phyloP scores from a whole-genome alignment of 2,797 vertebrate genomes.

The Sebastes ruberrimus region DNA sequence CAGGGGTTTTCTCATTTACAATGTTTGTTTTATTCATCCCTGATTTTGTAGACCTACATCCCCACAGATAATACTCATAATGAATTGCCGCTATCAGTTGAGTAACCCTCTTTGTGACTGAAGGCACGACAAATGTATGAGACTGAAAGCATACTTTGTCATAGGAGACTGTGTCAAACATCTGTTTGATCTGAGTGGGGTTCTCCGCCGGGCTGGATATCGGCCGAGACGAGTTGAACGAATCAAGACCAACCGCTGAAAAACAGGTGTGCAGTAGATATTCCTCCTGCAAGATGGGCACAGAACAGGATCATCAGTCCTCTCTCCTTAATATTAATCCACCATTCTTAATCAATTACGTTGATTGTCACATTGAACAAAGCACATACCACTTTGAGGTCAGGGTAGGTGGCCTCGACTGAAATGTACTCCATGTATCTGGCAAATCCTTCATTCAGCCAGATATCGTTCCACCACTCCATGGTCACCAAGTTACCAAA shows the following conservation, averaged over 20 bases:
- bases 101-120: background rate
- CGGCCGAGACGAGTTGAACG: constrained; percentile 84
- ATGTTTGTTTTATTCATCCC: background rate
- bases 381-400: constrained; percentile 80
- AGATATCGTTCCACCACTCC: constrained; percentile 89
- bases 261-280: constrained; percentile 82
- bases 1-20: fast-evolving
- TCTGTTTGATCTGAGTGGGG: constrained; percentile 85
- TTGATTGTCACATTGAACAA: background rate
- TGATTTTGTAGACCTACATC: background rate
- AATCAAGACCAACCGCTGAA: constrained; percentile 80
- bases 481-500: constrained; percentile 90
- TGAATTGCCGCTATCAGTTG: background rate
- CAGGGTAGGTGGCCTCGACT: constrained; percentile 81
- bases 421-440: constrained; percentile 86
- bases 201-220: constrained; percentile 84
- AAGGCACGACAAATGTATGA: background rate
- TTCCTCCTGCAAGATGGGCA: constrained; percentile 76
- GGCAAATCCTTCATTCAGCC: constrained; percentile 88
- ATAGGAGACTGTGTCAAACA: constrained; percentile 86
- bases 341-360: background rate
- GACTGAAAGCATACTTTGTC: constrained; percentile 60
- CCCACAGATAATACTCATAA: background rate
- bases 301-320: background rate
- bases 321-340: background rate